Conservation (phyloP, 2,797 vertebrate species). For the Dendrocincla tyrannina region DNA sequence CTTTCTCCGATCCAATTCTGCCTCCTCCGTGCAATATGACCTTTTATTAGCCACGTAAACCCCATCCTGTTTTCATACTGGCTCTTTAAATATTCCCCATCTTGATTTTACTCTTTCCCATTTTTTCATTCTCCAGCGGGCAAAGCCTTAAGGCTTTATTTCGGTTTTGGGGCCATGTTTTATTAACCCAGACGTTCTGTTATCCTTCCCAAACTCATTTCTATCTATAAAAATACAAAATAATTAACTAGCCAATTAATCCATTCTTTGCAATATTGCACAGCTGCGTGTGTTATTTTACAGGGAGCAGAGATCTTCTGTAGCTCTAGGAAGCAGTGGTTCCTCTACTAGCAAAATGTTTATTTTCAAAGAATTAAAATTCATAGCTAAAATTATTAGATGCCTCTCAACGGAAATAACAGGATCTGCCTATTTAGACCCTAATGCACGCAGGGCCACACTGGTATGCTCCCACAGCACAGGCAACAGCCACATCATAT, state of each 20-base stretch:
- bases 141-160: neutral
- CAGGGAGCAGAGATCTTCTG: neutral
- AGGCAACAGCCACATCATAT: neutral
- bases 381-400: constrained; percentile 1
- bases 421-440: neutral
- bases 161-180: neutral
- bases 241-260: neutral
- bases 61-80: constrained; percentile 1
- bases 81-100: neutral
- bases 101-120: neutral
- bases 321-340: neutral
- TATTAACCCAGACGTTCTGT: neutral
- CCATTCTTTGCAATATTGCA: neutral
- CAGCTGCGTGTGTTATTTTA: neutral
- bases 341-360: neutral
- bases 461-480: neutral
- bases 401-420: neutral
- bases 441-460: neutral
- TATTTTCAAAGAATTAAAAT: constrained; percentile 5
- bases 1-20: neutral
- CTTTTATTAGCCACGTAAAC: constrained; percentile 7
- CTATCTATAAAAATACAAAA: neutral
- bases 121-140: neutral
- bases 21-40: constrained; percentile 1
- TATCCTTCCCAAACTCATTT: neutral